Base-by-base conservation (phyloP, 2,113 vertebrate species). In the Crotophaga sulcirostris region DNA sequence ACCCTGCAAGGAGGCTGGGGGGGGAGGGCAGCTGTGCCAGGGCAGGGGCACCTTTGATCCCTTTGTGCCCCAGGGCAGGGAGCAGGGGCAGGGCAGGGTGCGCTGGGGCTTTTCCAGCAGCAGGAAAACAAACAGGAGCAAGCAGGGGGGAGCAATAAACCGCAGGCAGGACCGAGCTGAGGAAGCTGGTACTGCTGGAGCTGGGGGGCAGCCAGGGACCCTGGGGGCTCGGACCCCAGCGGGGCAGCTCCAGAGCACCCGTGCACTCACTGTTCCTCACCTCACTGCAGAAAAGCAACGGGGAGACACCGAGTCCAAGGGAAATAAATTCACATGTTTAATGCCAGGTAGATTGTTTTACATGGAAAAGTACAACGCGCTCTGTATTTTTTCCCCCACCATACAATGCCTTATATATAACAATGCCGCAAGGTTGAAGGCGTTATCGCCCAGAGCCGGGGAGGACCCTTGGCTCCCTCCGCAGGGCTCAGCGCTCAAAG, bases 321-420 rank as follows among this genome's bases (percentile, higher is more conserved):
- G 11, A 42, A 23, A 3, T 29, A 68, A 95, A 84, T 72, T 90
- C 93, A 97, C 74, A 84, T 88, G n/a, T 96, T 97, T 97, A 98
- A 97, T 96, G 97, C 90, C 96, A 87, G 64, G 73, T 49, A 84
- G 21, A 58, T 89, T 26, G 82, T 49, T 84, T 89, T 87, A 90
- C 91, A 94, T 9, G 72, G 84, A 89, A 60, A 78, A 87, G 83
- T 87, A 94, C 92, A 94, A 38, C 3, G 12, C 60, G 33, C 78
- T 60, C 6, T 34, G 3, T n/a, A 16, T 9, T 79, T 79, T 36
- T 33, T 4, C 25, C 23, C 23, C 44, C 58, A 42, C 54, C 68
- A 25, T 49, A 64, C 3, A 82, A 94, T 63, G 84, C 58, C 55
- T 24, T 60, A 69, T 31, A 89, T 24, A 42, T 4, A 64, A 87